phyloP scores from a whole-genome alignment of 2,888 invertebrate genomes.

The Atherix ibis region DNA sequence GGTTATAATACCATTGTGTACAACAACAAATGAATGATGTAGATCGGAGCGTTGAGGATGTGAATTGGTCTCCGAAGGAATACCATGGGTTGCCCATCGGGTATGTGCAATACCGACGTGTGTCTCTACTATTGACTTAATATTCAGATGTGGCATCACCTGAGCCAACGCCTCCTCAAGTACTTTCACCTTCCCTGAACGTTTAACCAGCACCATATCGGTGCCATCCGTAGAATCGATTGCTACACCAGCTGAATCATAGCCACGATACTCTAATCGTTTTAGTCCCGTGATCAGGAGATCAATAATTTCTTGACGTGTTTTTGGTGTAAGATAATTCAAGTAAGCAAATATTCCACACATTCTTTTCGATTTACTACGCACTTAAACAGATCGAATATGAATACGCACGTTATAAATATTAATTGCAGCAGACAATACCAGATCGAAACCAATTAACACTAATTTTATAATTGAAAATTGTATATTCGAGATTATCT shows the following conservation, averaged over 20 bases:
- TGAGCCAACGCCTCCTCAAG: constrained; percentile 76
- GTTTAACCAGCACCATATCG: constrained; percentile 72
- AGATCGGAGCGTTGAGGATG: constrained; percentile 93
- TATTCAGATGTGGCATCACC: constrained; percentile 46
- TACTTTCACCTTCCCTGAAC: constrained; percentile 82
- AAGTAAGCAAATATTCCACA: constrained; percentile 99
- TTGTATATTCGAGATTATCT: too few species aligned
- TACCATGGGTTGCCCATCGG: constrained; percentile 99
- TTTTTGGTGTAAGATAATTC: constrained; percentile 93
- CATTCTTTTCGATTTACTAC: too few species aligned
- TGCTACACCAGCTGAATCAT: constrained; percentile 96
- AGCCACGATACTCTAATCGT: constrained; percentile 95
- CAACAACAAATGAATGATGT: constrained; percentile 73
- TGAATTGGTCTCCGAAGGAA: constrained; percentile 83
- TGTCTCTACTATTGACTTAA: constrained; percentile 53
- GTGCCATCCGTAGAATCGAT: constrained; percentile 61
- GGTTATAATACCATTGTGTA: constrained; percentile 94
- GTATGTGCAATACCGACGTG: constrained; percentile 99
- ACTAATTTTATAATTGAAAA: too few species aligned
- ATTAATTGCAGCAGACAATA: constrained; percentile 4
- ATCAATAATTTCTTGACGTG: constrained; percentile 83
- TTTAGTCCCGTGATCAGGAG: constrained; percentile 89
- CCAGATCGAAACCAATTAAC: constrained; percentile 5
- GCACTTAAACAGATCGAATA: too few species aligned
- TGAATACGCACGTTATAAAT: too few species aligned